phyloP scores from a whole-genome alignment of 2,113 vertebrate species.

The Oreocharis arfaki region DNA sequence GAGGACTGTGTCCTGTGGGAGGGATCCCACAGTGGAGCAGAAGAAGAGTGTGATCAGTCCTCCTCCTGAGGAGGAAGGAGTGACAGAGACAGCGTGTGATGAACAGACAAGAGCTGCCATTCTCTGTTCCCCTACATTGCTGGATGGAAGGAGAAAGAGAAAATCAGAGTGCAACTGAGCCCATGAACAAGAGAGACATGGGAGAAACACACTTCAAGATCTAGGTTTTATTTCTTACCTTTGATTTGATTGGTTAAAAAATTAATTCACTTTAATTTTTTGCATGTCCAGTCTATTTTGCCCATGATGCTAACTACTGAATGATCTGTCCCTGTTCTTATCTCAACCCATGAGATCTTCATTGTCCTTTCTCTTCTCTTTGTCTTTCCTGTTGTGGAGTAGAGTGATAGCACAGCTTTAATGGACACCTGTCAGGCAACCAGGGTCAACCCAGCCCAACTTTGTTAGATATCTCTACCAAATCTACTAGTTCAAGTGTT shows the following conservation, averaged over 20 bases:
- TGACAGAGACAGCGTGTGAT: neutral
- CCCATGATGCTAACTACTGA: no score
- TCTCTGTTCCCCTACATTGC: neutral
- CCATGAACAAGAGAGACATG: neutral
- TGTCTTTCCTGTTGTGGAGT: neutral
- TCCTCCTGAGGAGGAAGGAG: neutral
- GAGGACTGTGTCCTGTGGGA: neutral
- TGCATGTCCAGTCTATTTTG: neutral
- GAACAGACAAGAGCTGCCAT: fast-evolving
- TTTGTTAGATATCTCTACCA: neutral
- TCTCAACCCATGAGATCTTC: neutral
- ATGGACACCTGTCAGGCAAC: no score
- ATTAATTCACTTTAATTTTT: neutral
- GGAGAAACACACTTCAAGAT: neutral
- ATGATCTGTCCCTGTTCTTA: neutral
- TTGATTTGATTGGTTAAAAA: neutral
- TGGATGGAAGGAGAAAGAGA: neutral
- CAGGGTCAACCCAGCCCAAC: neutral
- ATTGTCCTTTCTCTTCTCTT: neutral
- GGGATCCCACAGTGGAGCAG: neutral
- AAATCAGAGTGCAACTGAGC: neutral
- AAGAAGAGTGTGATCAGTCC: no score
- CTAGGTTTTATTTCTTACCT: neutral
- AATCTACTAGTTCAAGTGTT: neutral
- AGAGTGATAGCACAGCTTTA: neutral